Evolutionary conservation across 2,797 vertebrate species (phyloP), one percentile per base, ranked within the genome.

Genomic region (Geotrypetes seraphini): DNA sequence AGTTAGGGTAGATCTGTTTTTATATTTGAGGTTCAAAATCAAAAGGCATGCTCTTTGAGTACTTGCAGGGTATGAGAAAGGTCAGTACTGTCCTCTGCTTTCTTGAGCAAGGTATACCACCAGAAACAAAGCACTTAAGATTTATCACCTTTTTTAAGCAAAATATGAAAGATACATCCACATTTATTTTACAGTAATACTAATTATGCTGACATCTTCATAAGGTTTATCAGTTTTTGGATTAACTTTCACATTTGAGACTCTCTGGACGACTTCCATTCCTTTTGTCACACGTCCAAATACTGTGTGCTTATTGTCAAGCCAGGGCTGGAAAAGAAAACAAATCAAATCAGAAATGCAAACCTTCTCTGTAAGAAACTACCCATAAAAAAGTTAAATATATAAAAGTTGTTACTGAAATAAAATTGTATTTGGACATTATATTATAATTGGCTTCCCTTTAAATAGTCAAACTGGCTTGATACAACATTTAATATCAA

Each of bases 211-310:
- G 78, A 99, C 84, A 61, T 99, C 95, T 50, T 99, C 96, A 7
- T 97, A 98, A 2, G 92, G 92, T 47, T 99, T 99, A 74, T 99
- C 96, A 0, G 96, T 99, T 72, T 99, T 99, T 40, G 95, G 96
- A 64, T 98, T 96, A 13, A 95, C 88, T 74, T 99, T 99, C 16
- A 87, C 66, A 4, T 97, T 99, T 50, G 94, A 96, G 71, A 98
- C 96, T 75, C 93, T 89, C 60, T 99, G 96, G 25, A 97, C 92
- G 2, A 89, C 93, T 76, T 99, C 96, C 96, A 99, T 99, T 47
- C 96, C 96, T 73, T 99, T 99, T 1, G 79, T 83, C 32, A 91
- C 92, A 19, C 96, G 61, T 53, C 96, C 96, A 45, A 98, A 99
- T 14, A 99, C 95, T 0, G 92, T 99, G 73, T 99, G 96, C 61